A percentile compares a stretch with the other conserved stretches of the same genome.
Evolutionary conservation across 1,140 invertebrate species (phyloP).

Genomic region (Melipona quadrifasciata): DNA sequence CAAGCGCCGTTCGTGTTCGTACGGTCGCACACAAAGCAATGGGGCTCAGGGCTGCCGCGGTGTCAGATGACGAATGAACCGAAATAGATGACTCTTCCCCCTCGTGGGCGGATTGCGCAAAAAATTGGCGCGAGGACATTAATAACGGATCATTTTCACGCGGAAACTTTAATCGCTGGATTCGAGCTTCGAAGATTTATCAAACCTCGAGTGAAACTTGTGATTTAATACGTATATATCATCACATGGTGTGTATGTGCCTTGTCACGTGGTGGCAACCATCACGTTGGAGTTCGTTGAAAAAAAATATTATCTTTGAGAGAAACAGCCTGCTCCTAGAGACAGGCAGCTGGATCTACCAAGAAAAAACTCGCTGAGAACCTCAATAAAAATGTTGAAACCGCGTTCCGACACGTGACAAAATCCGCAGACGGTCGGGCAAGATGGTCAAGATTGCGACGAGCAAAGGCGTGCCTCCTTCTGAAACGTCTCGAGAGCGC

Average conservation of each 20-base stretch:
- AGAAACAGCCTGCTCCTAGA: no score
- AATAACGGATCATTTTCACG: slow-evolving; percentile 41
- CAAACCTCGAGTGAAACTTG: slow-evolving; percentile 15
- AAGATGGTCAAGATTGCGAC: not conserved
- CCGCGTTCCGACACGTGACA: not conserved
- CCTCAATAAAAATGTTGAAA: slow-evolving; percentile 1
- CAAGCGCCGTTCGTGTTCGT: not conserved
- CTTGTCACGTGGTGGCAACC: no score
- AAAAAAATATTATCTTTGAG: no score
- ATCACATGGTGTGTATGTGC: no score
- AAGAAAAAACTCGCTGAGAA: no score
- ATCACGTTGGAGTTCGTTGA: no score
- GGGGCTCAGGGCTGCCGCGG: not conserved
- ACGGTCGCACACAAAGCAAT: not conserved
- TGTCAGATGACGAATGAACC: slow-evolving; percentile 37
- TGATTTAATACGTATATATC: not conserved
- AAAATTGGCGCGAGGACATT: slow-evolving; percentile 22
- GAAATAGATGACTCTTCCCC: slow-evolving; percentile 25
- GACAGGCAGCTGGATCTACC: no score
- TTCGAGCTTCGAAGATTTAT: slow-evolving; percentile 14
- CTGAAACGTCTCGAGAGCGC: slow-evolving; percentile 2
- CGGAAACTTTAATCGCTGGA: slow-evolving; percentile 27
- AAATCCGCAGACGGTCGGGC: not conserved
- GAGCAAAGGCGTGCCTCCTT: slow-evolving; percentile 4
- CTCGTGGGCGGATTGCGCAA: not conserved